Base-by-base conservation (phyloP, 2,888 invertebrate genomes). In the Philonicus albiceps region DNA sequence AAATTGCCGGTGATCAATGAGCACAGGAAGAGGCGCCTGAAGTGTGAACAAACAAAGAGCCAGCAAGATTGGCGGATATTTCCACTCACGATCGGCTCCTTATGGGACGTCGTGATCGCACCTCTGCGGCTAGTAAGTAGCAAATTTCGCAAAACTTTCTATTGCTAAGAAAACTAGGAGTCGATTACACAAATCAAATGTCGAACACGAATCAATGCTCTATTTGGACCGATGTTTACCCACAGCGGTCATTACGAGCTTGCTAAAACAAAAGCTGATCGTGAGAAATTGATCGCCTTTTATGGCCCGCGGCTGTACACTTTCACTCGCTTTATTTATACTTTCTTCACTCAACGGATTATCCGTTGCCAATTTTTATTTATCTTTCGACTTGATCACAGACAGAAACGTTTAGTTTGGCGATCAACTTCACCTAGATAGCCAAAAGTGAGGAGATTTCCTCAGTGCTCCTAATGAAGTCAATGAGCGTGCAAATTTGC, bases 1-100 rank as follows among this genome's bases (percentile, higher is more conserved):
- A 78, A 78, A 27, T 11, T 27, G 49, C 78, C 40, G 78, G 78
- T 78, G 78, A 78, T 78, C 78, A 78, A 78, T 43, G 78, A 78
- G 53, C 78, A 43, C 49, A 30, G 43, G n/a, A 78, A n/a, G 78
- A 78, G 49, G 53, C 13, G 78, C 49, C 78, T 78, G 16, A 43
- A 49, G 78, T 78, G 49, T 78, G 43, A 78, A 78, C 78, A 78
- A 43, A 27, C 53, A 78, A 43, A 78, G 49, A 27, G 27, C 49
- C 11, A 22, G 7, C 2, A 2, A 13, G 76, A 76, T 40, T 43
- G 40, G 40, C 30, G 30, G 78, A 53, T 78, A 78, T 53, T 43
- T 78, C 78, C 78, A 49, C 22, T 78, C 43, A 31, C 64, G 64
- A 64, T 64, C 64, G 11, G 27, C 64, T 22, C 27, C 27, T 22